Evolutionary conservation across 2,113 vertebrate genomes (phyloP).

Genomic region (Riparia riparia): DNA sequence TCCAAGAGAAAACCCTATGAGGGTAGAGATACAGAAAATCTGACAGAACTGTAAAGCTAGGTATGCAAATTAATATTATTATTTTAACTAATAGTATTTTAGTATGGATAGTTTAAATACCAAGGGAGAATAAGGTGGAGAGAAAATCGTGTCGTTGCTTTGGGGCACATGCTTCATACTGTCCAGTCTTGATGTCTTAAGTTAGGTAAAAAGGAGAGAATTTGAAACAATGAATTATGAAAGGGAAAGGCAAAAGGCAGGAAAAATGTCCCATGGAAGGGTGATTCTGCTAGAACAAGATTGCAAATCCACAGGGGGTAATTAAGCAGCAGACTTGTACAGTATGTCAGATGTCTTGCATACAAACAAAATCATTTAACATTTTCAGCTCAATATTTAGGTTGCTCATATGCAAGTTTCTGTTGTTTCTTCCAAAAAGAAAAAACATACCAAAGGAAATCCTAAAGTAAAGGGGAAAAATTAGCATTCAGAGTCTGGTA

Average conservation of each 20-base stretch:
- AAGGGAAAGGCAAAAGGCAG: constrained; percentile 7
- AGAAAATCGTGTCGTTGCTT: constrained; percentile 44
- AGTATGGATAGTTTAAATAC: neutral
- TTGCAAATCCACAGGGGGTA: constrained; percentile 67
- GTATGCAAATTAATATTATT: constrained; percentile 8
- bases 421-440: constrained; percentile 55
- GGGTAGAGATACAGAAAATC: neutral
- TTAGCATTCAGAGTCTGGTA: constrained; percentile 64
- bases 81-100: constrained; percentile 10
- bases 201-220: constrained; percentile 25
- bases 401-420: constrained; percentile 62
- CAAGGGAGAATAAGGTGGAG: neutral
- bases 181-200: constrained; percentile 32
- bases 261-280: constrained; percentile 50
- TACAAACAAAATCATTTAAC: constrained; percentile 56
- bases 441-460: constrained; percentile 34
- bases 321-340: constrained; percentile 61
- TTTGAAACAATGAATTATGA: constrained; percentile 39
- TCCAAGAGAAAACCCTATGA: neutral
- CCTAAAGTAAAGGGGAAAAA: constrained; percentile 41
- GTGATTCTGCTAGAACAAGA: constrained; percentile 50
- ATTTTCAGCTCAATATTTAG: constrained; percentile 55
- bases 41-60: neutral
- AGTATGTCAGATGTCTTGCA: constrained; percentile 59
- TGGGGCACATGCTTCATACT: neutral